Conservation (phyloP, 35 echinoderm and acorn worm genomes). For the Ophiothrix spiculata region DNA sequence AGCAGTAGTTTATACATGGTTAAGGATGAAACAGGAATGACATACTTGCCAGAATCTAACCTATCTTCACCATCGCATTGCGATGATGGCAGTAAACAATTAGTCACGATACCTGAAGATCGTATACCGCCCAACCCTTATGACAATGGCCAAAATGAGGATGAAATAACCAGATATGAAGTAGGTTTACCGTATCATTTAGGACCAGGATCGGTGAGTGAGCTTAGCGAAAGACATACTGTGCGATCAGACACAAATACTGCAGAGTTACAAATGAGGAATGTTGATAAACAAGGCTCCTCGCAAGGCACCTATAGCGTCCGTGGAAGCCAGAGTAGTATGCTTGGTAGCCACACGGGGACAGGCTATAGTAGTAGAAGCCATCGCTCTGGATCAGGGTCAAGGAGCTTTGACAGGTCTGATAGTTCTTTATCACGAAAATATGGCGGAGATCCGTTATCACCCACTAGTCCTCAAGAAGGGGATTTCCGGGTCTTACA, state of each 20-base stretch:
- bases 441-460: neutral
- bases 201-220: slow-evolving; percentile 31
- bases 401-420: neutral
- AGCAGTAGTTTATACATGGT: slow-evolving; percentile 66
- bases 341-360: slow-evolving; percentile 4
- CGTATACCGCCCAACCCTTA: slow-evolving; percentile 47
- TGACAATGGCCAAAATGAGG: slow-evolving; percentile 22
- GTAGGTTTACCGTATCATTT: slow-evolving; percentile 51
- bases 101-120: slow-evolving; percentile 21
- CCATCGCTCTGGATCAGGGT: neutral
- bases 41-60: slow-evolving; percentile 60
- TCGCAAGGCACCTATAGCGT: slow-evolving; percentile 48
- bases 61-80: slow-evolving; percentile 59
- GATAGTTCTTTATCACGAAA: slow-evolving; percentile 24
- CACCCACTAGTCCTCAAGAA: neutral
- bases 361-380: neutral
- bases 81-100: neutral
- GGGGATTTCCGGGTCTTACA: neutral
- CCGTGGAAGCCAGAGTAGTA: slow-evolving; percentile 58
- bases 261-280: slow-evolving; percentile 60
- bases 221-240: slow-evolving; percentile 45
- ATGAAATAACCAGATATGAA: neutral
- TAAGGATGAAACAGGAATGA: slow-evolving; percentile 47
- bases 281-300: slow-evolving; percentile 52
- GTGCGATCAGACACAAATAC: slow-evolving; percentile 78